Evolutionary conservation across 1,140 invertebrate species (phyloP), one percentile per base, ranked within the genome.

Genomic region (Meloidogyne hapla): DNA sequence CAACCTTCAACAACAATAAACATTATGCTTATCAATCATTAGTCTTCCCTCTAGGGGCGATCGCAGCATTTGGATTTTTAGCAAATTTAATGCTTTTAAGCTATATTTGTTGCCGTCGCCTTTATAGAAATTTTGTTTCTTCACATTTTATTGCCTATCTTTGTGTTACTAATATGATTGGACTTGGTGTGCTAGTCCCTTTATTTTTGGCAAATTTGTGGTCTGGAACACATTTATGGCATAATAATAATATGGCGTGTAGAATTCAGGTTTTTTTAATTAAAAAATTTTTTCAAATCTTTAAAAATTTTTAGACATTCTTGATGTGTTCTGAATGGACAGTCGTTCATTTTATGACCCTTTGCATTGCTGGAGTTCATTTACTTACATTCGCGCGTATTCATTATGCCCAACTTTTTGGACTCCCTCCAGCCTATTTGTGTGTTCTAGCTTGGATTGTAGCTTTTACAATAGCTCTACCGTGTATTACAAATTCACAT

Each of bases 291-390:
- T 33, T 15, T 18, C 9, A 77, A 63, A 69, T 40, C 15, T 21
- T 26, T 18, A 0, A 21, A 79, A 62, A 65, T 40, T 79, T 85
- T 38, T 66, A 87, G 86, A 85, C 86, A 0, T 83, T 85, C 23
- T 63, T 87, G n/a, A 85, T 83, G 21, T 87, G 83, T 62, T 69
- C 84, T 6, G 77, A 83, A 25, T 86, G 85, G 85, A 80, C 84
- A 2, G 85, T 86, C 6, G 77, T 87, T 28, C 76, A 86, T 25
- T 82, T 84, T 68, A 87, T 84, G 84, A 77, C 78, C 12, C 69
- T 87, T 25, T 87, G 85, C 82, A 87, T 86, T 26, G 86, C 85
- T 9, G 85, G 85, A n/a, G 85, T 86, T 12, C 85, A 86, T 73
- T 65, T 86, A 42, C 79, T 86, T 18, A 86, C 85, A 26, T 86